Base-by-base conservation (phyloP, 2,113 vertebrate genomes). In the Sarotherodon lohbergeri region DNA sequence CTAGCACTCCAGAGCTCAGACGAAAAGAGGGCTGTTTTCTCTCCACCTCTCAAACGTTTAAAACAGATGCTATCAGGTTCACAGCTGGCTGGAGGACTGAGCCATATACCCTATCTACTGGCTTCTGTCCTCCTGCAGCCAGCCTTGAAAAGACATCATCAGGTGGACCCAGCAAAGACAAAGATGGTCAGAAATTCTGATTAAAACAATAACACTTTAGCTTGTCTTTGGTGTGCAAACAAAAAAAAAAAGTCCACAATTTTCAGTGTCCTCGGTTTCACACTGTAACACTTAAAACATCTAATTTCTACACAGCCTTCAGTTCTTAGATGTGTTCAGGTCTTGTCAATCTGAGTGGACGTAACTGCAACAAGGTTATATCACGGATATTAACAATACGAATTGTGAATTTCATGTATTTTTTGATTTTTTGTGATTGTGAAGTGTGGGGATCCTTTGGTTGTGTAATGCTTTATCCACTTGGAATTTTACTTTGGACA, bases 41-140 rank as follows among this genome's bases (percentile, higher is more conserved):
- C 87, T 82, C 17, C 11, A 66, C 81, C 81, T 82, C 80, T 82
- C 34, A 84, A 93, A 94, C 24, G 84, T 86, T 94, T 95, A 92
- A 95, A 96, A 95, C 95, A 96, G 95, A 96, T 96, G 95, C 93
- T 95, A 94, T 96, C 94, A 79, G 91, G 89, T 94, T 94, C 91
- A 84, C 92, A 95, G 93, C 95, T 96, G 95, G 93, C 93, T 90
- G 84, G 48, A 90, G 90, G 90, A 94, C 86, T 16, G 91, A 82
- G 83, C 79, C 82, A 91, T 89, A 93, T 93, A 95, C 89, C 90
- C 89, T 92, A 91, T 95, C 92, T 91, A 52, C 91, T 86, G 90
- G 88, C 93, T 94, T 85, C 86, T 93, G 88, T 86, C 85, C 84
- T 90, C 88, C 83, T 79, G 81, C 82, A 84, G 61, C 81, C 90